Evolutionary conservation across 2,888 invertebrate species (phyloP), one percentile per base, ranked within the genome.

Genomic region (Salticus scenicus): DNA sequence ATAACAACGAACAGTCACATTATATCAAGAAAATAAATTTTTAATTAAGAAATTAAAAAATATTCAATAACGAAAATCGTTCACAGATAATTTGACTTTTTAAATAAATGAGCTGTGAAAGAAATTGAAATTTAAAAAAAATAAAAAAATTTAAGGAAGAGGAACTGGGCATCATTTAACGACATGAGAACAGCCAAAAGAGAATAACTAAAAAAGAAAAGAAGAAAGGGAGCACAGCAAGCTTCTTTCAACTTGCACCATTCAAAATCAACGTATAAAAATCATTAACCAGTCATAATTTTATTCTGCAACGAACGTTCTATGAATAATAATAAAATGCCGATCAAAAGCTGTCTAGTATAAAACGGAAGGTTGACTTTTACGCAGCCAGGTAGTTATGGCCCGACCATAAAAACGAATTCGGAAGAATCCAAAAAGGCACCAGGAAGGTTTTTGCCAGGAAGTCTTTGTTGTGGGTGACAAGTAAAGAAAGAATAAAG

Each of bases 261-360:
- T 70, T 37, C 24, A 70, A n/a, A n/a, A 27, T 27, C 8, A 37
- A 14, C 28, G 37, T 73, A n/a, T 14, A 57, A n/a, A 73, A 73
- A 73, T 73, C 73, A 73, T 74, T 74, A 74, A 5, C 24, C 33
- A 64, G 57, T 74, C 64, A 28, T 57, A 33, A 74, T 74, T 63
- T 57, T 64, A 64, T 64, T 31, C 63, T 31, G 20, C 12, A 37
- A 31, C 10, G 24, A 74, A 37, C 42, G 70, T 42, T 28, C n/a
- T 57, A 70, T 77, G 77, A 77, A 72, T 79, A 79, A 67, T 73
- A 80, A 72, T 80, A 80, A 80, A 72, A 80, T 73, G 63, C 33
- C 33, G 24, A 33, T 63, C 42, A 30, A 51, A 47, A 33, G 72
- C 42, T 14, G 14, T 8, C 57, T n/a, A 10, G 20, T 37, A 51